Evolutionary conservation across 2,113 vertebrate species (phyloP).

Genomic region (Muscicapa adusta): DNA sequence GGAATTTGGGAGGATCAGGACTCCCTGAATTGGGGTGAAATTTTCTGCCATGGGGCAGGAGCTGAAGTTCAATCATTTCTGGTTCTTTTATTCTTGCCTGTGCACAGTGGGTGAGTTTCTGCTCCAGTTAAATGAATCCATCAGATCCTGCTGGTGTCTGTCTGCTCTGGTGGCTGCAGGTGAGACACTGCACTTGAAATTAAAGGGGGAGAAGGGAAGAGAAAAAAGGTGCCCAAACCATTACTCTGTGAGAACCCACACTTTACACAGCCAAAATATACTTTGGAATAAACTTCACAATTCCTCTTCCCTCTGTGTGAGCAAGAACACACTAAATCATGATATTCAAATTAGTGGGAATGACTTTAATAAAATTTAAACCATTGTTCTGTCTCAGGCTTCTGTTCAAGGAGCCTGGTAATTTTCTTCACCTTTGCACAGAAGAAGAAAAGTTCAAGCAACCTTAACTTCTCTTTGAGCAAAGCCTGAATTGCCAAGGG

Average conservation of each 20-base stretch:
- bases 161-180: not conserved
- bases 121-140: not conserved
- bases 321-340: not conserved
- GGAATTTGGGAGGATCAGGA: not conserved
- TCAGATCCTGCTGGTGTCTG: not conserved
- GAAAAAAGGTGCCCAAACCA: not conserved
- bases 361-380: not conserved
- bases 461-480: not conserved
- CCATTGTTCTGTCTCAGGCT: not conserved
- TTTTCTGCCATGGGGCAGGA: not conserved
- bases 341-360: not conserved
- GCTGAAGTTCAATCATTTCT: not conserved
- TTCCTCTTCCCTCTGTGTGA: not conserved
- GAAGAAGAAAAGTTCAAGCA: not conserved
- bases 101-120: not conserved
- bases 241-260: not conserved
- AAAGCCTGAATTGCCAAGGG: not conserved
- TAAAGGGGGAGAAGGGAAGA: not conserved
- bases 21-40: not conserved
- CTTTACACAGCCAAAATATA: not conserved
- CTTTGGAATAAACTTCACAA: not conserved
- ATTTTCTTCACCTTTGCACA: not conserved
- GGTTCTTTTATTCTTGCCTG: not conserved
- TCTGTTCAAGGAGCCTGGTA: not conserved
- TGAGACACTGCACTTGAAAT: not conserved